phyloP scores from a whole-genome alignment of 2,888 invertebrate species.

The Allophyes oxyacanthae region DNA sequence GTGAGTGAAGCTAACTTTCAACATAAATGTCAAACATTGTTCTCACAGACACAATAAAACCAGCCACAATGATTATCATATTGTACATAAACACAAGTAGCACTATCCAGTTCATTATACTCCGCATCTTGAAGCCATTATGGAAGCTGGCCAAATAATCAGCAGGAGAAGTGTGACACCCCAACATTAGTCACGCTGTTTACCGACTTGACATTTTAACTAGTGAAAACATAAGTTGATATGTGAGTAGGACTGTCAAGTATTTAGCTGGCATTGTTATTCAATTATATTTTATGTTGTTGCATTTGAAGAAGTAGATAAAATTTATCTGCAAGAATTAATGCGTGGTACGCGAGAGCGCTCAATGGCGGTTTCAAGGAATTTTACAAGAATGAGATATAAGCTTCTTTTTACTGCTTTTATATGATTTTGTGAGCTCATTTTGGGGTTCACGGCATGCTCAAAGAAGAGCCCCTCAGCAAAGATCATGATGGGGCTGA shows the following conservation, averaged over 20 bases:
- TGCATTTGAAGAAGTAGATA: too few species aligned
- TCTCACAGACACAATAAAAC: constrained; percentile 8
- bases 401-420: too few species aligned
- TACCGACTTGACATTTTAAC: constrained; percentile 57
- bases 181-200: constrained; percentile 57
- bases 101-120: constrained; percentile 50
- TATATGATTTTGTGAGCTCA: too few species aligned
- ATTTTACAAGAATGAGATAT: too few species aligned
- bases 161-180: constrained; percentile 50
- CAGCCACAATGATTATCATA: not conserved
- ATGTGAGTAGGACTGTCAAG: not conserved
- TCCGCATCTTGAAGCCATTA: constrained; percentile 44
- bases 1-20: not conserved
- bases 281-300: too few species aligned
- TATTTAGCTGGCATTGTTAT: constrained; percentile 1
- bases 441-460: too few species aligned
- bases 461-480: too few species aligned
- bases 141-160: constrained; percentile 64
- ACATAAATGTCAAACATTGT: not conserved
- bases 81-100: not conserved
- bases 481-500: too few species aligned
- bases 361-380: too few species aligned
- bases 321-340: too few species aligned
- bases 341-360: too few species aligned
- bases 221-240: constrained; percentile 2